Percentiles rank a stretch among this genome's conserved stretches.
phyloP scores from a whole-genome alignment of 2,797 vertebrate genomes.

The Lithobates sylvaticus region DNA sequence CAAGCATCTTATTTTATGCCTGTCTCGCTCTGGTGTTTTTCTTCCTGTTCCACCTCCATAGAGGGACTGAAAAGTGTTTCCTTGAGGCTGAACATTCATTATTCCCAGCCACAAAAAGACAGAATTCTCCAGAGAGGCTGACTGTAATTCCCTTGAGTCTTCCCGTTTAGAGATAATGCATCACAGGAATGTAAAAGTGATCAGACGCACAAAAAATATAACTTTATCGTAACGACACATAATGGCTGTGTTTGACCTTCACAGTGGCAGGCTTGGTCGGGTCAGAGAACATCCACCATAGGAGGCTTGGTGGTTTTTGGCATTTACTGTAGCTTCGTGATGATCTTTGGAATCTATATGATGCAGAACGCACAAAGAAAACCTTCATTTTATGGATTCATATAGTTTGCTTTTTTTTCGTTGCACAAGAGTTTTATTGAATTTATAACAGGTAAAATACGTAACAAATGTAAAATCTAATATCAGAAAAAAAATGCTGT shows the following conservation, averaged over 20 bases:
- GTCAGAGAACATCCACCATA: no score
- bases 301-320: no score
- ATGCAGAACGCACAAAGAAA: no score
- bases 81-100: slow-evolving; percentile 24
- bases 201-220: slow-evolving; percentile 3
- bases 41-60: slow-evolving; percentile 12
- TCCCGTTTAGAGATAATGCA: not conserved
- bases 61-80: slow-evolving; percentile 10
- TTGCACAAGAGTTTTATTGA: no score
- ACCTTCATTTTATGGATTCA: no score
- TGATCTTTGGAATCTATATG: no score
- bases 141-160: slow-evolving; percentile 17
- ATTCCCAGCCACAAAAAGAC: slow-evolving; percentile 24
- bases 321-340: no score
- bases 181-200: not conserved
- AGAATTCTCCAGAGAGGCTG: slow-evolving; percentile 17
- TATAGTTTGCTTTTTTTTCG: no score
- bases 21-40: not conserved
- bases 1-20: not conserved
- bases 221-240: not conserved
- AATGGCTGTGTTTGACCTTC: not conserved
- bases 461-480: no score
- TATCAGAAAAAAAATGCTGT: no score
- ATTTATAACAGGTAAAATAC: no score
- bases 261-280: no score